Base-by-base conservation (phyloP, 2,797 vertebrate genomes). In the Sylvia borin region DNA sequence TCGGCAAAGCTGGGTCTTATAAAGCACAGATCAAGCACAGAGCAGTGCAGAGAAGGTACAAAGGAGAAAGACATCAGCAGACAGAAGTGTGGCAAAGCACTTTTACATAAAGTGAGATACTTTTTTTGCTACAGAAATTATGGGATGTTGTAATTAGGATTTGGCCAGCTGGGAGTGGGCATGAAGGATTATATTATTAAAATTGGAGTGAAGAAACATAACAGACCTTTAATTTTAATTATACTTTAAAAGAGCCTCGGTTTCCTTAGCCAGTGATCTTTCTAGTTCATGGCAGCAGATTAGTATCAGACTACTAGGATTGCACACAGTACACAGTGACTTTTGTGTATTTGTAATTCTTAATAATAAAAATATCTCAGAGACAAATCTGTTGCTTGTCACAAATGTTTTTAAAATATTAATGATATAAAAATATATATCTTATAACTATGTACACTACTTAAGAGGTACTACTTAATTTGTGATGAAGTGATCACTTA, bases 171-270 rank as follows among this genome's bases (percentile, higher is more conserved):
- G 67, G 78, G 84, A 85, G 75, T 74, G 64, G 78, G 81, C 78
- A 93, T 25, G 61, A 92, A 89, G 54, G 53, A 76, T 34, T 85
- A 7, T 43, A 57, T 87, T 85, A 91, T 85, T 92, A 92, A 92
- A 87, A 79, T 2, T 57, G 32, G 26, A 93, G 16, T 84, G 53
- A 64, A 67, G 78, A 93, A 90, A 67, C 79, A 19, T 48, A 73
- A 64, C 38, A 89, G 77, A 91, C 34, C 27, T 88, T 94, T 77
- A 42, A 74, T 95, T 92, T 91, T 92, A 83, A 90, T 90, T 96
- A 88, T 32, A 75, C 38, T 74, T 71, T 65, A 47, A 77, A 91
- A 67, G 57, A 93, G 31, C 27, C 57, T 85, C 2, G 0, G 36
- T 88, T 90, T 91, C 57, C 82, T 91, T 64, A 75, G 61, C 65